Conservation (phyloP, 2,113 vertebrate genomes). For the Dinomys branickii region DNA sequence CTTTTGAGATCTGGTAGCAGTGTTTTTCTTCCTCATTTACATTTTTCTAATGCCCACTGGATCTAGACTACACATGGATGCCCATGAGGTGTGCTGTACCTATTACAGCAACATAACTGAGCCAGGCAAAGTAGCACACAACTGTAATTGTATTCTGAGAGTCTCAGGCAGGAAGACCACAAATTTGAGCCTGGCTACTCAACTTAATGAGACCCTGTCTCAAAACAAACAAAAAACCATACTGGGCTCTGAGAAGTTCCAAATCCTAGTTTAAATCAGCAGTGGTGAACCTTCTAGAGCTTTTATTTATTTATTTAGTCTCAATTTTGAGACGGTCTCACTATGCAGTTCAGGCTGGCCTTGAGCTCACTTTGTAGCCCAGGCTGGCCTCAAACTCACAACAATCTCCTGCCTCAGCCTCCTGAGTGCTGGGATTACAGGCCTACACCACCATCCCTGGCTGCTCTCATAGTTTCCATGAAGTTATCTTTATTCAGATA, state of each 20-base stretch:
- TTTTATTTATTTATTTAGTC: neutral
- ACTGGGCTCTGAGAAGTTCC: neutral
- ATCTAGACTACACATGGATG: neutral
- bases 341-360: too few relatives aligned
- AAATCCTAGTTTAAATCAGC: neutral
- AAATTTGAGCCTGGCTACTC: neutral
- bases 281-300: neutral
- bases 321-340: too few relatives aligned
- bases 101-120: neutral
- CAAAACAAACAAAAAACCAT: neutral
- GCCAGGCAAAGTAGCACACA: neutral
- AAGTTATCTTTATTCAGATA: neutral
- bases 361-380: too few relatives aligned
- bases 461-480: neutral
- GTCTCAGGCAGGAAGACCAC: neutral
- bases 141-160: neutral
- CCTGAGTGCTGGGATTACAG: too few relatives aligned
- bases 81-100: neutral
- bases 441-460: too few relatives aligned
- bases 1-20: neutral
- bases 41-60: neutral
- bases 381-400: too few relatives aligned
- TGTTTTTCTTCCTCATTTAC: neutral
- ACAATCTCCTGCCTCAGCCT: too few relatives aligned
- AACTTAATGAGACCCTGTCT: neutral